These are phyloP conservation scores for Chrysolina americana DNA, from an alignment of 2,888 invertebrate species.

Conservation along the genomic window DNA sequence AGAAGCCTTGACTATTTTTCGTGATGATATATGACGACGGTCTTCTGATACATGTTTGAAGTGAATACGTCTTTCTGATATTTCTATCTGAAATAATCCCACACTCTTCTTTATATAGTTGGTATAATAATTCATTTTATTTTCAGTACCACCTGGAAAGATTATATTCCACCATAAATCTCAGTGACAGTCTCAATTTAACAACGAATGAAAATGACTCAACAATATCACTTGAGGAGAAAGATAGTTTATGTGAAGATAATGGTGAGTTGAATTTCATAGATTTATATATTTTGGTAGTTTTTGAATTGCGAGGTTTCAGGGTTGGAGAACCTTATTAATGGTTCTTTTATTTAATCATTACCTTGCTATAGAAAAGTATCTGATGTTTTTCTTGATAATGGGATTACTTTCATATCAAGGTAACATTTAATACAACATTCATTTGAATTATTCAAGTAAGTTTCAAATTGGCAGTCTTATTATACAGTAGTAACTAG, in stretches of 20 bases:
- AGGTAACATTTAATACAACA: constrained; percentile 36
- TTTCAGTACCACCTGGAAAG: constrained; percentile 57
- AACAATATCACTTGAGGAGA: constrained; percentile 39
- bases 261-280: constrained; percentile 33
- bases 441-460: not conserved
- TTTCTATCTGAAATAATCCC: not conserved
- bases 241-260: constrained; percentile 32
- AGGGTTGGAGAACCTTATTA: constrained; percentile 43
- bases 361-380: constrained; percentile 45
- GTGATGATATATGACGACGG: constrained; percentile 63
- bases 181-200: constrained; percentile 45
- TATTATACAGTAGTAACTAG: no score
- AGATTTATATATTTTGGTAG: not conserved
- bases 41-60: constrained; percentile 62
- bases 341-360: constrained; percentile 47
- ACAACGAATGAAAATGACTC: constrained; percentile 42
- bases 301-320: constrained; percentile 40
- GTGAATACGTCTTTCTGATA: constrained; percentile 54
- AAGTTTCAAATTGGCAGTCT: no score
- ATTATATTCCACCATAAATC: constrained; percentile 29
- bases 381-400: constrained; percentile 33
- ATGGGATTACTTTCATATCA: constrained; percentile 19
- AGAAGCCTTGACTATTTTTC: not conserved
- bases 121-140: constrained; percentile 32
- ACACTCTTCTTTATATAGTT: not conserved